A percentile compares a stretch with the other conserved stretches of the same genome.
phyloP scores from a whole-genome alignment of 2,888 invertebrate genomes.

The Dermolepida albohirtum region DNA sequence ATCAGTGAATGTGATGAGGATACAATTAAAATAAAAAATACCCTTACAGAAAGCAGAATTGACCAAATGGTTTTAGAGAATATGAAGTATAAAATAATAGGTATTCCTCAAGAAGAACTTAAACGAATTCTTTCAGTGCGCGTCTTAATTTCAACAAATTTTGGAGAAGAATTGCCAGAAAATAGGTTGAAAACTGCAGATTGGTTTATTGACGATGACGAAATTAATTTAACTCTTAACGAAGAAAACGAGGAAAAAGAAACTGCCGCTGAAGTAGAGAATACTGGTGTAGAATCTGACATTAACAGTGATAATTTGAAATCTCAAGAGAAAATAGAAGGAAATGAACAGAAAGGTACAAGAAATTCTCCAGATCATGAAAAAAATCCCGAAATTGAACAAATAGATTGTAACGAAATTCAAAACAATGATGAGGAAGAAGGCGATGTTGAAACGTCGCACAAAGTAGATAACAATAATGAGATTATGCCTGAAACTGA shows the following conservation, averaged over 20 bases:
- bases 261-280: conserved; percentile 21
- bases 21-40: conserved; percentile 38
- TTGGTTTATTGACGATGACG: conserved; percentile 17
- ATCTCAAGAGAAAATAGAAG: not conserved
- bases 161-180: conserved; percentile 25
- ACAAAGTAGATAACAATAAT: not conserved
- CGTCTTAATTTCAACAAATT: conserved; percentile 40
- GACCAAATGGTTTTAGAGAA: conserved; percentile 50
- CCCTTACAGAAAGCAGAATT: conserved; percentile 44
- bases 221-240: not conserved
- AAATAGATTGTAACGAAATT: conserved; percentile 28
- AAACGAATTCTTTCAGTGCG: conserved; percentile 43
- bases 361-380: not conserved
- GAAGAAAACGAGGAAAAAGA: too few species aligned
- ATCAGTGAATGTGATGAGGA: conserved; percentile 34
- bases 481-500: not conserved
- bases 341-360: too few species aligned
- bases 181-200: conserved; percentile 35
- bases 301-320: not conserved
- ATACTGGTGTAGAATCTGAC: not conserved
- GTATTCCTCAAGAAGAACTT: conserved; percentile 43
- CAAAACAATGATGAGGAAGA: conserved; percentile 17
- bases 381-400: conserved; percentile 39
- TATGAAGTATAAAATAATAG: conserved; percentile 33
- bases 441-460: conserved; percentile 19